Evolutionary conservation across 2,113 vertebrate genomes (phyloP), one percentile per base, ranked within the genome.

Genomic region (Heterochromis multidens): DNA sequence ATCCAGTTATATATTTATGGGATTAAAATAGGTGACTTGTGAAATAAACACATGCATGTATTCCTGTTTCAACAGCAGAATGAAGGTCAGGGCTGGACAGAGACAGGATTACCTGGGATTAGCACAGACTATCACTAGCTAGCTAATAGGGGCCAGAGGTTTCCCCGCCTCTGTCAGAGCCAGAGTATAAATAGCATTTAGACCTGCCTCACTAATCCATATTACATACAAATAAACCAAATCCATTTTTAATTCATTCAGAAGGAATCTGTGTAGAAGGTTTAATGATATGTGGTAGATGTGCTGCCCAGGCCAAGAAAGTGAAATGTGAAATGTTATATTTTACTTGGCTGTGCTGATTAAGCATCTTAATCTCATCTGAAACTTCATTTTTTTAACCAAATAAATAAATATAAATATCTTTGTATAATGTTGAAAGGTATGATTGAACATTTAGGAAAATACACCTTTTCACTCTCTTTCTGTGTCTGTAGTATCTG

Each of bases 71-170:
- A 5, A 12, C 14, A 59, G 67, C 54, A 63, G 63, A 79, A 81
- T 89, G 79, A 86, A 90, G 88, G 93, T 89, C 87, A 81, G 62
- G 27, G 56, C 72, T n/a, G 23, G 86, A 62, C 27, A 4, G 62
- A 87, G 83, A 67, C 67, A 11, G 88, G 91, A 93, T 93, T 91
- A 94, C 83, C 82, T 87, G 84, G 91, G 92, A 92, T 93, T 91
- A 93, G 72, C 78, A 35, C n/a, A 79, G 84, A 77, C 89, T 86
- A 92, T 88, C 85, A 84, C 65, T 43, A 58, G 79, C 61, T 70
- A 60, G 79, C 81, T 94, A 88, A 90, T 91, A 56, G 82, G 85
- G 37, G 80, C 77, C 83, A 67, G 85, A 82, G 86, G 88, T 88
- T 83, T 84, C 85, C 67, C 91, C 84, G 79, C 81, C 19, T 49